Base-by-base conservation (phyloP, 1,140 invertebrate species). In the Cyphomyrmex costatus region DNA sequence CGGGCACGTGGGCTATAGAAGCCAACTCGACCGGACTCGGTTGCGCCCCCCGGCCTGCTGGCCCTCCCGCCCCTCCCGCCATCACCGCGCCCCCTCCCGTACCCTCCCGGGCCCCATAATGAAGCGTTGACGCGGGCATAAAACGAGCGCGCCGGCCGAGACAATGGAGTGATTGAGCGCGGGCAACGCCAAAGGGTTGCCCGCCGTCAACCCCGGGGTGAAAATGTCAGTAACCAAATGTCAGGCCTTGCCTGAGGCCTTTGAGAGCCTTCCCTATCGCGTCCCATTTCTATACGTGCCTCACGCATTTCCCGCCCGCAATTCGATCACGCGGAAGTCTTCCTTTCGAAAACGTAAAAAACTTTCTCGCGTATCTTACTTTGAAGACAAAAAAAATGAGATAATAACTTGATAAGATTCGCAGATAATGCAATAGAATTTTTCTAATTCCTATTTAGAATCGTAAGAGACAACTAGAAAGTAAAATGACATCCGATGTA, bases 51-150 rank as follows among this genome's bases (percentile, higher is more conserved):
- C 51, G 36, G 65, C 33, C 51, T 36, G 42, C 14, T 61, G 58
- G 42, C 33, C 49, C n/a, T n/a, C 30, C 3, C 16, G 36, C 16
- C 42, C 27, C 24, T 49, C 46, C 33, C 58, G 2, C 42, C 42
- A 8, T 16, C 21, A 16, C 42, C 53, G 33, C 53, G 33, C n/a
- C 30, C 56, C 36, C 21, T 60, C n/a, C 36, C 16, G 53, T 60
- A 42, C 53, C 24, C 65, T 53, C 79, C 14, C 90, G 89, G 91
- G 88, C 91, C 92, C 92, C 91, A 94, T 94, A 94, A 94, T 94
- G 94, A 94, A 94, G 93, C 94, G 94, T 94, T 94, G 94, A 94
- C 93, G 94, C 93, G 93, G 88, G 92, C 92, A 94, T 93, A 93
- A 94, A 94, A 94, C 93, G 93, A 94, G 90, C 93, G 91, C 88